Evolutionary conservation across 2,888 invertebrate genomes (phyloP).

Genomic region (Noctua comes): DNA sequence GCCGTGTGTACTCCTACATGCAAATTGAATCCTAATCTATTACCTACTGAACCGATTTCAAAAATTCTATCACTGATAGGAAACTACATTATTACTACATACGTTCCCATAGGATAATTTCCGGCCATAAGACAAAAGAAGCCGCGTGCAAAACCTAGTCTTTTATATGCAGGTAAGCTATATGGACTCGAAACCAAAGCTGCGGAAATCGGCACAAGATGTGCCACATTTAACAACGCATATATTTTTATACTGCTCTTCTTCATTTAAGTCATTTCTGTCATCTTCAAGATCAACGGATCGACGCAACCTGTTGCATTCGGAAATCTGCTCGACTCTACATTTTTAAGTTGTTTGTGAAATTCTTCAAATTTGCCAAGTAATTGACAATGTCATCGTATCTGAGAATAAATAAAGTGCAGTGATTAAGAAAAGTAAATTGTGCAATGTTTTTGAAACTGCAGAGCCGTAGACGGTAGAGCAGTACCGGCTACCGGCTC

Average conservation of each 20-base stretch:
- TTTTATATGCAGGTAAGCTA: background rate
- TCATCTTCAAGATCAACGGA: conserved; percentile 7
- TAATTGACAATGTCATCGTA: conserved; percentile 28
- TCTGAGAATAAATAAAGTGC: conserved; percentile 15
- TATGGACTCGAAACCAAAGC: background rate
- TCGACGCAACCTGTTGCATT: conserved; percentile 52
- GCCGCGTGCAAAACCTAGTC: background rate
- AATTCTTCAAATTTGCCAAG: conserved; percentile 13
- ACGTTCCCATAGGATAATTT: background rate
- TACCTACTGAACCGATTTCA: too few species aligned
- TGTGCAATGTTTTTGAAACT: conserved; percentile 52
- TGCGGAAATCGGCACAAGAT: background rate
- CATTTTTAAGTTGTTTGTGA: background rate
- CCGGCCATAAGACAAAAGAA: background rate
- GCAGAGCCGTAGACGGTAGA: conserved; percentile 31
- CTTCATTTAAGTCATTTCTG: background rate
- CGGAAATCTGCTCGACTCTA: conserved; percentile 5
- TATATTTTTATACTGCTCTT: background rate
- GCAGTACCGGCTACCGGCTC: conserved; percentile 59
- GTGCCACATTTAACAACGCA: background rate
- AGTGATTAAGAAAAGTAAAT: conserved; percentile 48
- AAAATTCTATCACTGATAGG: too few species aligned
- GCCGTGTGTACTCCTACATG: too few species aligned
- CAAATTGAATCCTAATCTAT: too few species aligned
- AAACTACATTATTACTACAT: background rate